Evolutionary conservation across 1,140 invertebrate genomes (phyloP).

Genomic region (Drosophila subpulchrella): DNA sequence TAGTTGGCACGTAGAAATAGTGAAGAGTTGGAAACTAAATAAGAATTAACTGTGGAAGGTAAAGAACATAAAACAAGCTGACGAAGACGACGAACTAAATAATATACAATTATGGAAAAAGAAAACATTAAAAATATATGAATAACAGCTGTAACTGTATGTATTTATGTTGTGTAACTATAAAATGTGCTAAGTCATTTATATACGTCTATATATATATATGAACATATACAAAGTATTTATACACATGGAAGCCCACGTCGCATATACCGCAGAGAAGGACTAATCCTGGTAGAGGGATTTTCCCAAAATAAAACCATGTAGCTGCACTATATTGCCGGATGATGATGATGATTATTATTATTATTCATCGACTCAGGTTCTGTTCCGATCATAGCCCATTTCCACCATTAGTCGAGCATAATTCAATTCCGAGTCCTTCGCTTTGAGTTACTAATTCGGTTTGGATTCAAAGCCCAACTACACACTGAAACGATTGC

Average conservation of each 20-base stretch:
- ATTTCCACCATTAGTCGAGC: slow-evolving; percentile 32
- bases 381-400: slow-evolving; percentile 40
- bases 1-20: slow-evolving; percentile 77
- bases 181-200: slow-evolving; percentile 78
- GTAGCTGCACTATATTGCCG: slow-evolving; percentile 22
- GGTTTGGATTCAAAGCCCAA: slow-evolving; percentile 34
- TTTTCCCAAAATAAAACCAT: slow-evolving; percentile 1
- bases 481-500: slow-evolving; percentile 60
- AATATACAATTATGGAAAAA: slow-evolving; percentile 38
- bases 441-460: slow-evolving; percentile 28
- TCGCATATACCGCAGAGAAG: slow-evolving; percentile 29
- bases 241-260: slow-evolving; percentile 47
- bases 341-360: slow-evolving; percentile 16
- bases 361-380: slow-evolving; percentile 30
- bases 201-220: slow-evolving; percentile 75
- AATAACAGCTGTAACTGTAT: slow-evolving; percentile 53
- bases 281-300: slow-evolving; percentile 12
- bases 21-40: slow-evolving; percentile 66
- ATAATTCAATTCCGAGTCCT: slow-evolving; percentile 31
- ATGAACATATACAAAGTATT: slow-evolving; percentile 62
- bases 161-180: slow-evolving; percentile 83
- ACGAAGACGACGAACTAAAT: slow-evolving; percentile 51
- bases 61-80: slow-evolving; percentile 27
- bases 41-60: slow-evolving; percentile 46
- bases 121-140: slow-evolving; percentile 27